Conservation (phyloP, 2,888 invertebrate species). For the Zonitis immaculata region DNA sequence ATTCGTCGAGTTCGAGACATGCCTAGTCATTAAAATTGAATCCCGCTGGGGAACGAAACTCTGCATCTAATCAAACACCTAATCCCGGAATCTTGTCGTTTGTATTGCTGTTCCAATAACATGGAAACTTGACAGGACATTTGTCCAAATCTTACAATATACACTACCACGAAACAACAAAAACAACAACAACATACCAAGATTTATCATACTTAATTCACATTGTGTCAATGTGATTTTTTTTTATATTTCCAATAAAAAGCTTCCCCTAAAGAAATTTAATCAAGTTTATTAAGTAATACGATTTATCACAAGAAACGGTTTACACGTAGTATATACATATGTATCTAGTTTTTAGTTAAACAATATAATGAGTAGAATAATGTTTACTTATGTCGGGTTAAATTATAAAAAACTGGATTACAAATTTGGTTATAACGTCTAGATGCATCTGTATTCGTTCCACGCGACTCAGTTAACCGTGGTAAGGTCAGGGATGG, state of each 20-base stretch:
- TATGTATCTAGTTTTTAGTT: no score
- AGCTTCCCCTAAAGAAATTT: background rate
- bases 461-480: slow-evolving; percentile 29
- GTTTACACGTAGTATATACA: no score
- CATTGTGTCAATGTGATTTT: background rate
- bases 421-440: slow-evolving; percentile 23
- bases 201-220: slow-evolving; percentile 20
- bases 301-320: background rate
- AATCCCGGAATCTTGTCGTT: slow-evolving; percentile 41
- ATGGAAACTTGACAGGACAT: slow-evolving; percentile 47
- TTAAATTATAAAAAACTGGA: slow-evolving; percentile 9
- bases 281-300: background rate
- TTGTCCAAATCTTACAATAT: slow-evolving; percentile 44
- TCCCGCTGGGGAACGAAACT: slow-evolving; percentile 44
- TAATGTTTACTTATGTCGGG: background rate
- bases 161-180: slow-evolving; percentile 32
- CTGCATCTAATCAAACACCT: slow-evolving; percentile 48
- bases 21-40: slow-evolving; percentile 48
- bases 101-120: slow-evolving; percentile 42
- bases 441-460: slow-evolving; percentile 34
- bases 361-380: no score
- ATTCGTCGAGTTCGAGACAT: slow-evolving; percentile 48
- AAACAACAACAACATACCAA: slow-evolving; percentile 33
- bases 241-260: slow-evolving; percentile 4
- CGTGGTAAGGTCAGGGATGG: slow-evolving; percentile 37